Evolutionary conservation across 2,888 invertebrate species (phyloP).

Genomic region (Suillia variegata): DNA sequence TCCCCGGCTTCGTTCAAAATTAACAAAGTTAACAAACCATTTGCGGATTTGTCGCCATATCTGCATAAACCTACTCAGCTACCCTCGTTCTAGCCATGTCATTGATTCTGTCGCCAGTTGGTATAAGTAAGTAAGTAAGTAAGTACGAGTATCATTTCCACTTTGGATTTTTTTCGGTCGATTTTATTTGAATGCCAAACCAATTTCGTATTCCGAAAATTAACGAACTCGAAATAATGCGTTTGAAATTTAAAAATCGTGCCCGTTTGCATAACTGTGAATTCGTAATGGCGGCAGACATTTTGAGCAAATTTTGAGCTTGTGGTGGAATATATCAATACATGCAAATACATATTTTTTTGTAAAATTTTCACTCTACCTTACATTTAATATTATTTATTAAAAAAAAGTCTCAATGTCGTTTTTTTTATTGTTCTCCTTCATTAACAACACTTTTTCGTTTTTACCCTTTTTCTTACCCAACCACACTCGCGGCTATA

Average conservation of each 20-base stretch:
- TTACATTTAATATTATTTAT: too few species aligned
- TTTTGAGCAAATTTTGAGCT: too few species aligned
- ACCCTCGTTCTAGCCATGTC: not conserved
- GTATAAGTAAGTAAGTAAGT: too few species aligned
- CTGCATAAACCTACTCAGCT: constrained; percentile 37
- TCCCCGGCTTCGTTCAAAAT: constrained; percentile 38
- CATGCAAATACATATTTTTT: too few species aligned
- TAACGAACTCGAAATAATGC: constrained; percentile 61
- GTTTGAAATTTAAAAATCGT: constrained; percentile 56
- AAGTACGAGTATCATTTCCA: constrained; percentile 11
- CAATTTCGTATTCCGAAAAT: constrained; percentile 51
- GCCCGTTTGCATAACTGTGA: constrained; percentile 42
- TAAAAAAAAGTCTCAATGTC: too few species aligned
- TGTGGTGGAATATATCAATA: too few species aligned
- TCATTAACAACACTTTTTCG: too few species aligned
- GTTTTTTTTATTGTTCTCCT: too few species aligned
- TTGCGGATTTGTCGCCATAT: constrained; percentile 47
- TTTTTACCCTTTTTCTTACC: too few species aligned
- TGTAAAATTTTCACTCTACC: too few species aligned
- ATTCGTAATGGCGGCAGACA: too few species aligned
- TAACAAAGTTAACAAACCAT: constrained; percentile 51
- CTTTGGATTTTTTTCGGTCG: constrained; percentile 23
- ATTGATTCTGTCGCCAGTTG: not conserved
- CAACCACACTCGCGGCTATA: too few species aligned
- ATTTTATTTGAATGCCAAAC: constrained; percentile 41